Base-by-base conservation (phyloP, 2,888 invertebrate genomes). In the Yponomeuta cagnagella region DNA sequence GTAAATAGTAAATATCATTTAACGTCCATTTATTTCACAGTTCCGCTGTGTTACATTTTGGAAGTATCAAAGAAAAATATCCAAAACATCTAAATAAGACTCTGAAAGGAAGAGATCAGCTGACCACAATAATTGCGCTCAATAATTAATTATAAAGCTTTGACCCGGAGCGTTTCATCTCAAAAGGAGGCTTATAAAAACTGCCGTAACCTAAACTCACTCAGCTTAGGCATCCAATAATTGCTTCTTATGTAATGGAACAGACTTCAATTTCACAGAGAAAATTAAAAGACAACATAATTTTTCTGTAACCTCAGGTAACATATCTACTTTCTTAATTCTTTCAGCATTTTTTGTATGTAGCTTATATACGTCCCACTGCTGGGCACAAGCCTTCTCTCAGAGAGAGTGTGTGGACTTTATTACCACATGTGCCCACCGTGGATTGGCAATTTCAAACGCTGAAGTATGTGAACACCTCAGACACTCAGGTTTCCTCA, bases 221-320 rank as follows among this genome's bases (percentile, higher is more conserved):
- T 43, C 43, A 43, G 43, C 43, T 43, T 43, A 58, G 52, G 52
- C 15, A 58, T 58, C 15, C 52, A 15, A 58, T 58, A 58, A 58
- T 58, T 58, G 52, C 52, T 58, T 58, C 52, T 58, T 58, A 12
- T 58, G 15, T 58, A 58, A 58, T 15, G 52, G 3, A 58, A 58
- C 52, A 58, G 52, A 58, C 52, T 15, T 58, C 52, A 58, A 58
- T 58, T 58, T 58, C 52, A 58, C 52, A 58, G 52, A 58, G 52
- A 58, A 58, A 58, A 58, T 58, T 58, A 58, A 58, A 58, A 2
- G 52, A 58, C 52, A 58, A 58, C 52, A 58, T 15, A 12, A 12
- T 58, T 58, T 15, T 58, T 58, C 43, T 43, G 8, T 43, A 5
- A 43, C 8, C 5, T 43, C 6, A 43, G 1, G 43, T 43, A 5